Percentiles rank a stretch among this genome's conserved stretches.
phyloP scores from a whole-genome alignment of 2,113 vertebrate genomes.

The Grammomys dolichurus region DNA sequence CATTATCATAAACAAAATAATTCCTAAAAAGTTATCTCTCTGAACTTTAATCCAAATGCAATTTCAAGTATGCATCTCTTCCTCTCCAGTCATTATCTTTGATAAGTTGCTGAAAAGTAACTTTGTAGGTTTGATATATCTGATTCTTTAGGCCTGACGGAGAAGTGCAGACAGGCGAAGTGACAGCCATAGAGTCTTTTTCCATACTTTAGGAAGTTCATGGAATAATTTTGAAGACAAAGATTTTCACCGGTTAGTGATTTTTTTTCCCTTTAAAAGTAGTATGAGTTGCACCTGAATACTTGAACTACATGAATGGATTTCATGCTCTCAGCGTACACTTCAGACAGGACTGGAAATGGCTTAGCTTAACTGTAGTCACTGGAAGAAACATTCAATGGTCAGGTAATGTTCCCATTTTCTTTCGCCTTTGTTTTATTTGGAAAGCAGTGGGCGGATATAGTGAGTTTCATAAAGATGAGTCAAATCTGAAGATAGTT shows the following conservation, averaged over 20 bases:
- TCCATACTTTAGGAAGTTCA: not conserved
- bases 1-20: not conserved
- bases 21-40: not conserved
- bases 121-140: not conserved
- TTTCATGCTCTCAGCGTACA: not conserved
- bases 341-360: not conserved
- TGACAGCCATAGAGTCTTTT: not conserved
- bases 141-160: not conserved
- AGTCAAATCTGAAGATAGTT: not conserved
- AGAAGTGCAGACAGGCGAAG: no score
- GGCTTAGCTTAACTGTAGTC: conserved; percentile 59
- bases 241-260: not conserved
- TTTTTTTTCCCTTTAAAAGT: not conserved
- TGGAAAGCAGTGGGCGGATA: not conserved
- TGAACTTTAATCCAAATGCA: not conserved
- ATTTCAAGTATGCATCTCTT: not conserved
- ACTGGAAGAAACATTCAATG: not conserved
- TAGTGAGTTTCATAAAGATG: not conserved
- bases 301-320: not conserved
- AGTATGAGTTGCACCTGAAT: not conserved
- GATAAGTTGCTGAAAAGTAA: not conserved
- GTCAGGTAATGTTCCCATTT: conserved; percentile 55
- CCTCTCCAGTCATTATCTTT: not conserved
- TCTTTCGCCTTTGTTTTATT: conserved; percentile 53
- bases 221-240: conserved; percentile 22